Evolutionary conservation across 2,888 invertebrate species (phyloP).

Genomic region (Dermolepida albohirtum): DNA sequence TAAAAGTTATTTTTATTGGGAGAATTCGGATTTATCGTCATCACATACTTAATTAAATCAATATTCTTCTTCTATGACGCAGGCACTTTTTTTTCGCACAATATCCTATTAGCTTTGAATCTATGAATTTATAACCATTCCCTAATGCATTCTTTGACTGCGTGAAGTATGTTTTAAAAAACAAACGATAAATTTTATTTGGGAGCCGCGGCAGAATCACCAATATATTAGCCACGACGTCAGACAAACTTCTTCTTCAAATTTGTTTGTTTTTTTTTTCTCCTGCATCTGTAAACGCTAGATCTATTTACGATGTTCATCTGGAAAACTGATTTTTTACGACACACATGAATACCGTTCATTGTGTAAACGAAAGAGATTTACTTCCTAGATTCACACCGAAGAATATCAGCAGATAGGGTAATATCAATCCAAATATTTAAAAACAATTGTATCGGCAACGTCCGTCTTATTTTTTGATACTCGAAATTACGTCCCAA

Average conservation of each 20-base stretch:
- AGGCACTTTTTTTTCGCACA: background rate
- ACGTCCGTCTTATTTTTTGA: conserved; percentile 6
- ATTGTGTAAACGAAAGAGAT: conserved; percentile 13
- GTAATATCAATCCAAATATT: conserved; percentile 12
- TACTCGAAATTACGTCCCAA: background rate
- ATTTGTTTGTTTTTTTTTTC: conserved; percentile 17
- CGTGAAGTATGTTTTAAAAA: background rate
- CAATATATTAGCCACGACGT: conserved; percentile 16
- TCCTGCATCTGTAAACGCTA: background rate
- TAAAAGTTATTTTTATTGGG: too few species aligned
- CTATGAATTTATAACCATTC: background rate
- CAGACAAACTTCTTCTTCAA: background rate
- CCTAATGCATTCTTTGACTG: background rate
- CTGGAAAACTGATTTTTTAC: conserved; percentile 10
- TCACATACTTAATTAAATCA: too few species aligned
- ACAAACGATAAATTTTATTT: conserved; percentile 13
- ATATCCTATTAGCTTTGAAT: background rate
- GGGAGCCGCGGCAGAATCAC: background rate
- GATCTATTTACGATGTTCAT: background rate
- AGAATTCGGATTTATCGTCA: too few species aligned
- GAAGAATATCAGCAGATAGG: background rate
- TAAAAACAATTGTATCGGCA: conserved; percentile 1
- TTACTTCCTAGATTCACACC: background rate
- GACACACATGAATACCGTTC: conserved; percentile 4
- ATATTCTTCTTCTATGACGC: too few species aligned